A percentile compares a stretch with the other conserved stretches of the same genome.
Conservation (phyloP, 2,888 invertebrate genomes). For the Tuberolachnus salignus region DNA sequence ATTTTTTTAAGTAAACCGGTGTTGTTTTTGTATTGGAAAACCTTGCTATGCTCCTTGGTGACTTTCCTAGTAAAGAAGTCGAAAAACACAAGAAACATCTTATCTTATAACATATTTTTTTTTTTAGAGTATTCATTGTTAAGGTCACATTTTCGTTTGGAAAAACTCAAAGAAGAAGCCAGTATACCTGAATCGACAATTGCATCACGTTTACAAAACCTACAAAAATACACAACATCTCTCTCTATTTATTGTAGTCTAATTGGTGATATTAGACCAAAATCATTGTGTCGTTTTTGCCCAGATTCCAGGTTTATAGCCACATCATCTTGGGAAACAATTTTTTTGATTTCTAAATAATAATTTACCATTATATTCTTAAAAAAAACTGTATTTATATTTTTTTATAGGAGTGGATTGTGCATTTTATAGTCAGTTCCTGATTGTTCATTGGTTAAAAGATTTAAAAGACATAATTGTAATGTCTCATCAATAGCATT, state of each 20-base stretch:
- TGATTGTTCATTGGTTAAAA: constrained; percentile 77
- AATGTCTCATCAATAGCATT: constrained; percentile 91
- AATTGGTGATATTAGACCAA: constrained; percentile 90
- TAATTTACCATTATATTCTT: background rate
- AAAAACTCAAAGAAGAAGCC: constrained; percentile 69
- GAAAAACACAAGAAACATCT: too few relatives aligned
- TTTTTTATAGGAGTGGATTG: constrained; percentile 84
- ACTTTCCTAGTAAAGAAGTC: too few relatives aligned
- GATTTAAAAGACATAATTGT: constrained; percentile 83
- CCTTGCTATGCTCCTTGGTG: too few relatives aligned
- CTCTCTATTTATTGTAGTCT: constrained; percentile 88
- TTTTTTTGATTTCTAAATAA: background rate
- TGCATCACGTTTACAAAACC: constrained; percentile 86
- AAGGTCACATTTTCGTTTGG: constrained; percentile 72
- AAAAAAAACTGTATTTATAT: background rate
- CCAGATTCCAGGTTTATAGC: constrained; percentile 86
- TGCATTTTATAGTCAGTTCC: constrained; percentile 95
- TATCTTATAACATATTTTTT: background rate
- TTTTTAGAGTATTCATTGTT: constrained; percentile 65
- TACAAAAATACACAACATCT: constrained; percentile 85
- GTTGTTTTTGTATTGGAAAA: too few relatives aligned
- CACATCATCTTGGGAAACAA: constrained; percentile 87
- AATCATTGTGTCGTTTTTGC: constrained; percentile 92
- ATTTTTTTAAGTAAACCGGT: too few relatives aligned
- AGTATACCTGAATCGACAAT: constrained; percentile 74